Conservation (phyloP, 1,140 invertebrate genomes). For the Zaprionus lachaisei region DNA sequence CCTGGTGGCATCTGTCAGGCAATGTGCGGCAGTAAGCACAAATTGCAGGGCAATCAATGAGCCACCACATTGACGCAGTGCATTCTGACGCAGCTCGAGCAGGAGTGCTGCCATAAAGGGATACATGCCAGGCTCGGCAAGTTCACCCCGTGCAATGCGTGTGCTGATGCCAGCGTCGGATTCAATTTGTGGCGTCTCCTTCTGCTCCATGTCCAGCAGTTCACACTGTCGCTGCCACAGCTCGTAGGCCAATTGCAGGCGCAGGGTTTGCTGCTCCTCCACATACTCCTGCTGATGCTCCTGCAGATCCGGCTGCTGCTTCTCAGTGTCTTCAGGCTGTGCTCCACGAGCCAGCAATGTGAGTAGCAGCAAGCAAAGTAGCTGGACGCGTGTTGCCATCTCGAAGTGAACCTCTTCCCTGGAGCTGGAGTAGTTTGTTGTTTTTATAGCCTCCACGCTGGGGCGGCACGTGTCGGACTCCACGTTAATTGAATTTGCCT, state of each 20-base stretch:
- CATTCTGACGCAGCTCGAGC: slow-evolving; percentile 37
- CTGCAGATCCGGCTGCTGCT: not conserved
- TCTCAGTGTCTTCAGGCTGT: not conserved
- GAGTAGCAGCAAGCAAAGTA: not conserved
- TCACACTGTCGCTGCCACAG: slow-evolving; percentile 52
- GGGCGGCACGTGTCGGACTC: slow-evolving; percentile 58
- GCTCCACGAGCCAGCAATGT: not conserved
- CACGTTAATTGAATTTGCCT: slow-evolving; percentile 74
- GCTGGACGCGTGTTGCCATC: slow-evolving; percentile 13
- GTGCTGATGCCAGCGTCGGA: slow-evolving; percentile 18
- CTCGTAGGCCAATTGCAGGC: slow-evolving; percentile 57
- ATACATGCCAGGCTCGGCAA: slow-evolving; percentile 75
- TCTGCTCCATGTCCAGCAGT: slow-evolving; percentile 29
- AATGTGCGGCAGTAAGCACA: slow-evolving; percentile 87
- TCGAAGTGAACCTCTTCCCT: slow-evolving; percentile 41
- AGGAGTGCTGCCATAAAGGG: slow-evolving; percentile 84
- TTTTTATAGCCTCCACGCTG: slow-evolving; percentile 60
- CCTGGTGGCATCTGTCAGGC: slow-evolving; percentile 65
- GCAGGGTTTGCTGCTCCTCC: slow-evolving; percentile 25
- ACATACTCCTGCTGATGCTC: not conserved
- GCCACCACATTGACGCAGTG: slow-evolving; percentile 85
- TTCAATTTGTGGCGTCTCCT: not conserved
- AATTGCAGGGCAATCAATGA: slow-evolving; percentile 85
- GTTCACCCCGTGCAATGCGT: slow-evolving; percentile 80
- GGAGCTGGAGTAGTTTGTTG: slow-evolving; percentile 54